A percentile compares a stretch with the other conserved stretches of the same genome.
Conservation (phyloP, 2,888 invertebrate genomes). For the Cheilosia variabilis region DNA sequence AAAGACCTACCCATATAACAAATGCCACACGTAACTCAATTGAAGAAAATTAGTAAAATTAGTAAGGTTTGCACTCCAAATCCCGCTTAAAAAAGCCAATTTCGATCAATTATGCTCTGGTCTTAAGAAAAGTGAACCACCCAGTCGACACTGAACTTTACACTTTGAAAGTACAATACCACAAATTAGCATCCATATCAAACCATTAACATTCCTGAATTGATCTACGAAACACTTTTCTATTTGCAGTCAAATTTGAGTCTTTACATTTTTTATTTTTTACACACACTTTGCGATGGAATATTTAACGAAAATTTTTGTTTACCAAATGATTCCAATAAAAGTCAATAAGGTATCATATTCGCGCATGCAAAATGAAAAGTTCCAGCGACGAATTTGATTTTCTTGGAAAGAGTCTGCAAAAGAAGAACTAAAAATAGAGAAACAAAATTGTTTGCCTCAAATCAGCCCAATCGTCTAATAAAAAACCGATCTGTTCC, state of each 20-base stretch:
- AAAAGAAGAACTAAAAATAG: neutral
- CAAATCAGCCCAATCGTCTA: neutral
- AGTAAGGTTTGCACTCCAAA: neutral
- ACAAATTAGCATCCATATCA: neutral
- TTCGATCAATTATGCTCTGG: neutral
- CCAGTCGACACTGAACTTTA: constrained; percentile 2
- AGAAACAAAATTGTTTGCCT: neutral
- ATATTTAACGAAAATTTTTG: no score
- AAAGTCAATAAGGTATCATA: neutral
- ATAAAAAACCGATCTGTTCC: neutral
- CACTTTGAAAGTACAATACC: neutral
- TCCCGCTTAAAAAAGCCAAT: neutral
- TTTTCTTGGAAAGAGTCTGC: neutral
- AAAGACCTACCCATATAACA: neutral
- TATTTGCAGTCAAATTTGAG: neutral
- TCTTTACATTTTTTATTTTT: no score
- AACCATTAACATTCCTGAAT: neutral
- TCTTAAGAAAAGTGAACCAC: neutral
- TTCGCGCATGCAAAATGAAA: neutral
- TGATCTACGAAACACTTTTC: neutral
- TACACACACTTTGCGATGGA: no score
- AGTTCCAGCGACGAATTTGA: no score
- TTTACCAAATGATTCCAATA: neutral
- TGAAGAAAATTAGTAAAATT: neutral
- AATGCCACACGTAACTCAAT: neutral